Evolutionary conservation across 1,140 invertebrate genomes (phyloP).

Genomic region (Stegodyphus dumicola): DNA sequence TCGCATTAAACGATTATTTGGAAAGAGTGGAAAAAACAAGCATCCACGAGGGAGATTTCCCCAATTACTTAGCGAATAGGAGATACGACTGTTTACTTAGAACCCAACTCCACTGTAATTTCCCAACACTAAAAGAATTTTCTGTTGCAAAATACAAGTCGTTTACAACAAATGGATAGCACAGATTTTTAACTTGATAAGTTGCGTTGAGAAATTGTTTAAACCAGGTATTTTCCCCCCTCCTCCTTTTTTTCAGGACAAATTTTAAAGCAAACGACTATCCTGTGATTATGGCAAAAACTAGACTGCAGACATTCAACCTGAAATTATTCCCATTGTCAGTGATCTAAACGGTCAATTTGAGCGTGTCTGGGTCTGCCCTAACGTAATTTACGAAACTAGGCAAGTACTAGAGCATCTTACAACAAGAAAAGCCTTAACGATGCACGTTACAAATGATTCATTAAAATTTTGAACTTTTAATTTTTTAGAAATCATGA

Average conservation of each 20-base stretch:
- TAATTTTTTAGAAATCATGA: no score
- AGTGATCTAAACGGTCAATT: neutral
- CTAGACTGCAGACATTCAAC: neutral
- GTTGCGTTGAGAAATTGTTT: neutral
- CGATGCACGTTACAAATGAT: neutral
- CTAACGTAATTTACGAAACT: neutral
- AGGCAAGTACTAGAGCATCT: neutral
- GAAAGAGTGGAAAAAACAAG: conserved; percentile 4
- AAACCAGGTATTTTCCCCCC: neutral
- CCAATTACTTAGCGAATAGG: neutral
- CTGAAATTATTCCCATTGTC: neutral
- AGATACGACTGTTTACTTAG: conserved; percentile 12
- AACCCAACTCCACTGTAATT: neutral
- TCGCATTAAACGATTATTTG: conserved; percentile 40
- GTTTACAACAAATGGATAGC: conserved; percentile 5
- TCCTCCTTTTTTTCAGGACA: neutral
- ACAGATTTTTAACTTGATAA: conserved; percentile 24
- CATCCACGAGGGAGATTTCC: neutral
- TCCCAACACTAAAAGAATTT: neutral
- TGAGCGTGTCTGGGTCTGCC: neutral
- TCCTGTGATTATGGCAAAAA: neutral
- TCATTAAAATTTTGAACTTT: neutral
- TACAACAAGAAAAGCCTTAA: neutral
- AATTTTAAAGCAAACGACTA: neutral
- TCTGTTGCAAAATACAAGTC: conserved; percentile 1